Percentiles rank a stretch among this genome's conserved stretches.
These are phyloP conservation scores for Hipposideros armiger DNA, from an alignment of 2,113 vertebrate genomes.

Conservation along the genomic window DNA sequence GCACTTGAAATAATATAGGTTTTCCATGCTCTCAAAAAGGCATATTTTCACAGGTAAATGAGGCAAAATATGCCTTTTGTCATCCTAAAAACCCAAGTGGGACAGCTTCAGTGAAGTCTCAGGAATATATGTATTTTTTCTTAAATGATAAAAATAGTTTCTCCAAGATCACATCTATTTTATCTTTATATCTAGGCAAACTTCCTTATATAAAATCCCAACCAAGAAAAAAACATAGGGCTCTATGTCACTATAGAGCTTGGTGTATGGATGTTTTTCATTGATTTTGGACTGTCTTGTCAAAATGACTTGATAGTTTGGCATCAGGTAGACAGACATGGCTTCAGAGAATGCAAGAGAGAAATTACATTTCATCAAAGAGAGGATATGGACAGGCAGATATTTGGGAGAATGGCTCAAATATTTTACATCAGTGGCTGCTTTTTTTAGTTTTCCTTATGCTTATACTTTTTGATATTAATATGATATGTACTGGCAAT, in stretches of 20 bases:
- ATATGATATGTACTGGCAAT: neutral
- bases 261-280: neutral
- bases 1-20: slow-evolving; percentile 75
- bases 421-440: neutral
- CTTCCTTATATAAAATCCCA: neutral
- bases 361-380: slow-evolving; percentile 37
- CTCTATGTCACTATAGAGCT: slow-evolving; percentile 22
- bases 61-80: slow-evolving; percentile 78
- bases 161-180: slow-evolving; percentile 57
- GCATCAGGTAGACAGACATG: neutral
- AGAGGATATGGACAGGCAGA: neutral
- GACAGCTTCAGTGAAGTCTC: slow-evolving; percentile 61
- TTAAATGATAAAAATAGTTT: slow-evolving; percentile 73
- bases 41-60: slow-evolving; percentile 78
- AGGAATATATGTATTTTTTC: slow-evolving; percentile 40
- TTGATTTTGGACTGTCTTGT: slow-evolving; percentile 53
- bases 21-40: slow-evolving; percentile 70
- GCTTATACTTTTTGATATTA: slow-evolving; percentile 32
- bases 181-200: slow-evolving; percentile 58
- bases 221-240: neutral
- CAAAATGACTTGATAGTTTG: slow-evolving; percentile 60
- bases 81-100: slow-evolving; percentile 74
- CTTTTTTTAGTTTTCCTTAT: neutral
- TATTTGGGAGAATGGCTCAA: slow-evolving; percentile 1
- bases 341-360: slow-evolving; percentile 34